Base-by-base conservation (phyloP, 1,140 invertebrate species). In the Panulirus ornatus region DNA sequence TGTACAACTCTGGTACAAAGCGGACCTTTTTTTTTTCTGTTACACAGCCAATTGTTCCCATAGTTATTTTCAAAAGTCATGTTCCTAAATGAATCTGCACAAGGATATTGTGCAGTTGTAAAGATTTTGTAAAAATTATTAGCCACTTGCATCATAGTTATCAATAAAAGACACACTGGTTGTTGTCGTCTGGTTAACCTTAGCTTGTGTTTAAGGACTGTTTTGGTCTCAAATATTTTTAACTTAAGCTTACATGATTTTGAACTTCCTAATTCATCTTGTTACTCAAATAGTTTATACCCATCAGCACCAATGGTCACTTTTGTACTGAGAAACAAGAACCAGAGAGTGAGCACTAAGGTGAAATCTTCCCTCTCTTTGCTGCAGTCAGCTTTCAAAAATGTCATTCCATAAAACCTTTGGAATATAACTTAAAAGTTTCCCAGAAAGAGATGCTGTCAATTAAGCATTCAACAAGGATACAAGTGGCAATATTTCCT, bases 81-180 rank as follows among this genome's bases (percentile, higher is more conserved):
- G 54, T 83, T 83, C 54, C 79, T 83, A 83, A 83, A 58, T 63
- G 58, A 83, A 63, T 16, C 38, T 63, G 51, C 54, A 83, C 54
- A 63, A n/a, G 38, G n/a, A 40, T 63, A 83, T 83, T 83, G 79
- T 83, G 79, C 79, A 83, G 30, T 51, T 83, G 79, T 83, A 83
- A 83, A 83, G 79, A 38, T 83, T 83, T 83, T 58, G 51, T 40
- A 54, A 83, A 83, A 83, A 83, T n/a, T 34, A 36, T n/a, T 83
- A 83, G 79, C 44, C 44, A 58, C 27, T 27, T 83, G 34, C 36
- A 83, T 83, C 51, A 34, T 83, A 83, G 79, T 66, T 83, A 40
- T 83, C 79, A 83, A 83, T 83, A 83, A 83, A 83, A 83, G 79
- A 83, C 79, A 83, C 79, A 63, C 34, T 83, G 79, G 79, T 83